Conservation (phyloP, 1,140 invertebrate genomes). For the Olivierus martensii region DNA sequence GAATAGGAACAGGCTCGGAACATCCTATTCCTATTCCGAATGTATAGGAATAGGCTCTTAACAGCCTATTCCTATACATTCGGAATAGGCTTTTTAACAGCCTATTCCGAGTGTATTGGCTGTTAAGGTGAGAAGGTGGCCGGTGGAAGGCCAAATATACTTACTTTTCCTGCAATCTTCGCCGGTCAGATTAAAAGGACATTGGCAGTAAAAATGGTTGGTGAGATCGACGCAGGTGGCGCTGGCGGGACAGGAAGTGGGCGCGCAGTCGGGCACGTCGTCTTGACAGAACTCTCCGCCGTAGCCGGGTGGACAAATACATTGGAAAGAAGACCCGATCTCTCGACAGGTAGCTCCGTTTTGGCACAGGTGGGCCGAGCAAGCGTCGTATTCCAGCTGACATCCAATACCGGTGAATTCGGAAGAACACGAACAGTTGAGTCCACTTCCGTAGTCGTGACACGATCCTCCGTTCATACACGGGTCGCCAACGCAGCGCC, state of each 20-base stretch:
- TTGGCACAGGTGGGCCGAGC: conserved; percentile 64
- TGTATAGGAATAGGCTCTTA: too few species aligned
- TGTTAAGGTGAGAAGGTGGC: neutral
- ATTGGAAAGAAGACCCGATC: conserved; percentile 59
- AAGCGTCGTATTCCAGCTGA: conserved; percentile 75
- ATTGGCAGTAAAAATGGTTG: conserved; percentile 84
- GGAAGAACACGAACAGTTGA: conserved; percentile 79
- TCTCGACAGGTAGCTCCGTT: conserved; percentile 85
- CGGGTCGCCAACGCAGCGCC: conserved; percentile 86
- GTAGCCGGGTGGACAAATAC: conserved; percentile 68
- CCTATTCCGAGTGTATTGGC: too few species aligned
- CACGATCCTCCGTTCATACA: conserved; percentile 91
- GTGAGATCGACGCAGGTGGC: conserved; percentile 91
- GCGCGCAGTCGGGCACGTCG: conserved; percentile 82
- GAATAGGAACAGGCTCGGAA: too few species aligned
- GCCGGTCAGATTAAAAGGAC: conserved; percentile 89
- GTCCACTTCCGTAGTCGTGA: conserved; percentile 83
- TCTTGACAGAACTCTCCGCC: conserved; percentile 80
- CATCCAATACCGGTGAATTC: conserved; percentile 80
- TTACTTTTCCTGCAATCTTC: conserved; percentile 80
- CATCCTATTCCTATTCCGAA: too few species aligned
- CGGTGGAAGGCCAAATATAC: neutral
- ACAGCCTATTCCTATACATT: too few species aligned
- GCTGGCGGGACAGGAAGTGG: conserved; percentile 84
- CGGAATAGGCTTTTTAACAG: too few species aligned